Percentiles rank a stretch among this genome's conserved stretches.
Conservation (phyloP, 1,140 invertebrate genomes). For the Teleogryllus occipitalis region DNA sequence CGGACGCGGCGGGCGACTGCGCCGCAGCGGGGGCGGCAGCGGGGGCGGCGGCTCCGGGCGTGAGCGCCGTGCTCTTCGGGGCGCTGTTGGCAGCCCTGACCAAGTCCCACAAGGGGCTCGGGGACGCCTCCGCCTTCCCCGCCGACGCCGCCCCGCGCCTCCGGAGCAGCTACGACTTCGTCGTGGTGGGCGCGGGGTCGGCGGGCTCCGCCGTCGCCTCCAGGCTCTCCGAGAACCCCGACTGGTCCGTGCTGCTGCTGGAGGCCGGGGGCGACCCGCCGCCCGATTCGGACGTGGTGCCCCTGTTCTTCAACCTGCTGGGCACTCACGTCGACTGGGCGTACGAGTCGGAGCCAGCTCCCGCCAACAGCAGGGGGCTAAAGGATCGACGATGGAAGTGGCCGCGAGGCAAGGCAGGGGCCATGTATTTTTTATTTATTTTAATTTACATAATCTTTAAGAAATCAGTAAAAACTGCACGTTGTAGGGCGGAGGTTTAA, state of each 20-base stretch:
- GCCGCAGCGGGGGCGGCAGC: neutral
- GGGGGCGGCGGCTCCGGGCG: neutral
- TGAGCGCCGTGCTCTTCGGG: neutral
- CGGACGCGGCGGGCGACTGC: neutral
- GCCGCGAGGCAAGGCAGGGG: conserved; percentile 54
- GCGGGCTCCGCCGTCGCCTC: conserved; percentile 45
- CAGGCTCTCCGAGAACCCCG: conserved; percentile 37
- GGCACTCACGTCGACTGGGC: conserved; percentile 42
- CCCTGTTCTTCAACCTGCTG: conserved; percentile 29
- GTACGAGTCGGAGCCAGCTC: conserved; percentile 43
- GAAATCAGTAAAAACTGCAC: too few relatives aligned
- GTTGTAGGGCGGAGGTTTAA: too few relatives aligned
- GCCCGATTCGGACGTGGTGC: conserved; percentile 56
- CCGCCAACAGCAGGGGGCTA: conserved; percentile 33
- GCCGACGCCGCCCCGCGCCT: neutral
- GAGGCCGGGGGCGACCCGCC: conserved; percentile 78
- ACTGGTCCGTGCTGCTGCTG: conserved; percentile 69
- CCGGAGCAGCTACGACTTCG: conserved; percentile 24
- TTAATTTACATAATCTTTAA: too few relatives aligned
- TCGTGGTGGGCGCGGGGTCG: conserved; percentile 43
- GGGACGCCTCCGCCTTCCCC: neutral
- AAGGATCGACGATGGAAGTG: conserved; percentile 37
- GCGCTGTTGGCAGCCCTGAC: neutral
- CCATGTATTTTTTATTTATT: neutral
- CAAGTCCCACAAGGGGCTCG: neutral